A percentile compares a stretch with the other conserved stretches of the same genome.
These are phyloP conservation scores for Myrmophylax atrothorax DNA, from an alignment of 2,113 vertebrate species.

Conservation along the genomic window DNA sequence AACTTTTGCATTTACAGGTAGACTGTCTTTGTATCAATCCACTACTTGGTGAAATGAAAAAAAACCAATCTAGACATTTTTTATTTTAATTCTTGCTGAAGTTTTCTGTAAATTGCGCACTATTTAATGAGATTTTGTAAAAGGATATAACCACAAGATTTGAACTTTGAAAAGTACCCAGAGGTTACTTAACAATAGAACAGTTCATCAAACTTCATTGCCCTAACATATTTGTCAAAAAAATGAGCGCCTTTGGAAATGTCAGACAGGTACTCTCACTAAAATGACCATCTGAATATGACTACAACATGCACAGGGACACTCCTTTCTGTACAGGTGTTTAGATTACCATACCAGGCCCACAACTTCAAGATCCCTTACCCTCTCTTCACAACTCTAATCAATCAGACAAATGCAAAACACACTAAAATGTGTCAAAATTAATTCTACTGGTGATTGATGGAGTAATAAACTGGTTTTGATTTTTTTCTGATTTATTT, in stretches of 20 bases:
- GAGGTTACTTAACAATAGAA: neutral
- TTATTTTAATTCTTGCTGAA: neutral
- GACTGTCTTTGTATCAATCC: neutral
- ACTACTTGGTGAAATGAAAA: neutral
- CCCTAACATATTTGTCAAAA: neutral
- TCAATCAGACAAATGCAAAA: neutral
- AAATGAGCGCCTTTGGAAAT: neutral
- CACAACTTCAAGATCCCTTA: neutral
- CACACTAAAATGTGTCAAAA: neutral
- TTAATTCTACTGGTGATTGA: neutral
- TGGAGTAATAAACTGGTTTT: neutral
- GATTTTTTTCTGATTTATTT: neutral
- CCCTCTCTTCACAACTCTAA: neutral
- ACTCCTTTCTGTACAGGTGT: neutral
- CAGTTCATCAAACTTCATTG: neutral
- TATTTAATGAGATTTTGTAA: neutral
- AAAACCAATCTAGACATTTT: neutral
- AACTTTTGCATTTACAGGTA: neutral
- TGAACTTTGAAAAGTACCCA: neutral
- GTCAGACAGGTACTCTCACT: neutral
- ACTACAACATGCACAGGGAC: neutral
- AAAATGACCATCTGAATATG: neutral
- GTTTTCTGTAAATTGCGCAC: neutral
- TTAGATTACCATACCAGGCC: neutral
- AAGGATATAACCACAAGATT: neutral